Conservation (phyloP, 2,888 invertebrate genomes). For the Serripes groenlandicus region DNA sequence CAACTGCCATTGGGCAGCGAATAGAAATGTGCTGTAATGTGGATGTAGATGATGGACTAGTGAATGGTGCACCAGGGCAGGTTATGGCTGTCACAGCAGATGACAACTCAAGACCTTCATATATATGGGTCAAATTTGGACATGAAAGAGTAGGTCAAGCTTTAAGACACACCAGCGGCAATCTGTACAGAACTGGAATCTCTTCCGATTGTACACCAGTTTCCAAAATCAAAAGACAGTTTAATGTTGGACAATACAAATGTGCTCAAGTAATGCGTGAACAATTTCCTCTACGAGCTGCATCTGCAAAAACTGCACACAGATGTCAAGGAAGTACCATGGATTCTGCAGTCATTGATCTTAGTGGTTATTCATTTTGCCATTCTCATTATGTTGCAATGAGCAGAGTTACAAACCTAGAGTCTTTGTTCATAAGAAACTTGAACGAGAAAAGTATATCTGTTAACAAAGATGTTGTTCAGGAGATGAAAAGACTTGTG, state of each 20-base stretch:
- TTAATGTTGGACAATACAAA: conserved; percentile 39
- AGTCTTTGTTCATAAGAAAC: conserved; percentile 16
- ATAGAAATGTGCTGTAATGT: conserved; percentile 35
- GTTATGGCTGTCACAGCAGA: conserved; percentile 4
- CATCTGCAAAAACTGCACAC: conserved; percentile 46
- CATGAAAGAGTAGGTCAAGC: background rate
- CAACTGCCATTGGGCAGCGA: conserved; percentile 24
- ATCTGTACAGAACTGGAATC: conserved; percentile 15
- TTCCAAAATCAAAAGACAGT: conserved; percentile 25
- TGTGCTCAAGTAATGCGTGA: conserved; percentile 24
- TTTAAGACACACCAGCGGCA: background rate
- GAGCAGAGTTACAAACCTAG: conserved; percentile 40
- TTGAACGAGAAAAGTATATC: conserved; percentile 37
- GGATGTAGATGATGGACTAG: conserved; percentile 47
- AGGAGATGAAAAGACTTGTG: conserved; percentile 15
- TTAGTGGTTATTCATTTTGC: conserved; percentile 5
- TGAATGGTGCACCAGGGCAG: conserved; percentile 41
- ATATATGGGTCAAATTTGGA: conserved; percentile 5
- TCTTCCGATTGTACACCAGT: conserved; percentile 36
- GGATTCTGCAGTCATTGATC: conserved; percentile 39
- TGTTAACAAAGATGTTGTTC: conserved; percentile 3
- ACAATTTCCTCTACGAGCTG: conserved; percentile 46
- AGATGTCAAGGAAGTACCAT: conserved; percentile 53
- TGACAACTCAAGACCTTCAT: background rate
- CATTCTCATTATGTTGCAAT: conserved; percentile 58